Percentiles rank a stretch among this genome's conserved stretches.
Evolutionary conservation across 2,797 vertebrate genomes (phyloP).

Genomic region (Coccyzus lansbergi): DNA sequence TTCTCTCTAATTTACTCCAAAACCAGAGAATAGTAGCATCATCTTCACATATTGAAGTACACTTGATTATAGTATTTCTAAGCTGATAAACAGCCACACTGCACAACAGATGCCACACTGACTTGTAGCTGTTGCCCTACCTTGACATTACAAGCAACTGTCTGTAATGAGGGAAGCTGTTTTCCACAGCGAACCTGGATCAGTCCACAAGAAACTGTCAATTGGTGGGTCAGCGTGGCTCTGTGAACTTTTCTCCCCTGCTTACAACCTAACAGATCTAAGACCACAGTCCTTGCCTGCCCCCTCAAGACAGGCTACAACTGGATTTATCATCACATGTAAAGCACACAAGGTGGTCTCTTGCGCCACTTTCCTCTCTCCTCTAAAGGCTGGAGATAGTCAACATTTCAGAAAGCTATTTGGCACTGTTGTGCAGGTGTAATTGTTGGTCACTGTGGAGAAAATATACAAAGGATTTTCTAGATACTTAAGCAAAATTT

Average conservation of each 20-base stretch:
- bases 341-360: neutral
- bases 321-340: neutral
- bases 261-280: neutral
- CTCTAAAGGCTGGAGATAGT: neutral
- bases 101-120: constrained; percentile 38
- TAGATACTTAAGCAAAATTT: neutral
- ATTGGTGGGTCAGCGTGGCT: neutral
- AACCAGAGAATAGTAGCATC: constrained; percentile 5
- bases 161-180: neutral
- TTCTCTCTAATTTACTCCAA: constrained; percentile 28
- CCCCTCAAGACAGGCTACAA: neutral
- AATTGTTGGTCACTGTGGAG: neutral
- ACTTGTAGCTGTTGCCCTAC: neutral
- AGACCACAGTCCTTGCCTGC: neutral
- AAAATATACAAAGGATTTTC: neutral
- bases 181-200: neutral
- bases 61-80: constrained; percentile 31
- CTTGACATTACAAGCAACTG: neutral
- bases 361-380: neutral
- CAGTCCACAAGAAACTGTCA: neutral
- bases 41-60: neutral
- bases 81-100: constrained; percentile 38
- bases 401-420: neutral
- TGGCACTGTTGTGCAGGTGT: neutral
- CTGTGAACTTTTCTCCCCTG: neutral